These are phyloP conservation scores for Sphaeramia orbicularis DNA, from an alignment of 2,797 vertebrate genomes.

Conservation along the genomic window DNA sequence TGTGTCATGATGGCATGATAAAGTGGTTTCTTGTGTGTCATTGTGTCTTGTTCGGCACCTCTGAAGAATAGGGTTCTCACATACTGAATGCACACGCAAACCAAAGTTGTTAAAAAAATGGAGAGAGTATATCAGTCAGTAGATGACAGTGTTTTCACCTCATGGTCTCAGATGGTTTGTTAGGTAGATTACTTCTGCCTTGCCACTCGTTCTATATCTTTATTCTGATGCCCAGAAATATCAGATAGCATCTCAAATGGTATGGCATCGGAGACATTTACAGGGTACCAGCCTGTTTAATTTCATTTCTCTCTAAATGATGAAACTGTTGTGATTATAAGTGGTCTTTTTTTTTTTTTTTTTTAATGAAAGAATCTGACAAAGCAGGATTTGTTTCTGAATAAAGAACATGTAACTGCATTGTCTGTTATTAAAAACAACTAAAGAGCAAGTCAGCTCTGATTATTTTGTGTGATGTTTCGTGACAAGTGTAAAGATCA, in stretches of 20 bases:
- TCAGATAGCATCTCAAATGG: constrained; percentile 7
- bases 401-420: constrained; percentile 64
- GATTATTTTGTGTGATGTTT: constrained; percentile 80
- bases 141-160: constrained; percentile 17
- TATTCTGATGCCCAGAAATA: constrained; percentile 18
- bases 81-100: constrained; percentile 29
- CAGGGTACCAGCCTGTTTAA: constrained; percentile 13
- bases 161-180: constrained; percentile 16
- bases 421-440: constrained; percentile 73
- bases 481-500: constrained; percentile 80
- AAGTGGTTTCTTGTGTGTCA: constrained; percentile 44
- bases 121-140: constrained; percentile 17
- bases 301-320: constrained; percentile 19
- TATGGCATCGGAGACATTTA: constrained; percentile 19
- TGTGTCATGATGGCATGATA: constrained; percentile 31
- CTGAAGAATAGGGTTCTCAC: constrained; percentile 19
- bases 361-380: constrained; percentile 33
- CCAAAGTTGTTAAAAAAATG: constrained; percentile 37
- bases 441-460: constrained; percentile 67
- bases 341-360: constrained; percentile 37
- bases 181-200: constrained; percentile 17
- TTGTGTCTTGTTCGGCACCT: constrained; percentile 28
- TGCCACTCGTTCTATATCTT: neutral
- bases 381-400: constrained; percentile 73
- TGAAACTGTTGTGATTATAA: constrained; percentile 31